Percentiles rank a stretch among this genome's conserved stretches.
These are phyloP conservation scores for Aphelinus atriplicis DNA, from an alignment of 1,140 invertebrate genomes.

Conservation along the genomic window DNA sequence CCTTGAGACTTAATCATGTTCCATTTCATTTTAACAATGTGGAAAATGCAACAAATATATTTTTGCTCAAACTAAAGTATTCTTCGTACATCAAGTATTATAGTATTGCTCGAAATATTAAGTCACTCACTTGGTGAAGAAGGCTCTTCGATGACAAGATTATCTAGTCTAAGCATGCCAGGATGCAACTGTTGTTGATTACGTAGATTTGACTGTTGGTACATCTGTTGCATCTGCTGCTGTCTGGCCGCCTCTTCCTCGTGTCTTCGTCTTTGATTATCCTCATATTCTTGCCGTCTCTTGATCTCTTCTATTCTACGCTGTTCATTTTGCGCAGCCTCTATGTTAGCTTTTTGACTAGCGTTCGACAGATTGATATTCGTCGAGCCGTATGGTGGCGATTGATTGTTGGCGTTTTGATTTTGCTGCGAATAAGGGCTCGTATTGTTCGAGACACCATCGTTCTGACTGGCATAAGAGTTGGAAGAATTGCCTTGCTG, in stretches of 20 bases:
- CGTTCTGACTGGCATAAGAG: slow-evolving; percentile 46
- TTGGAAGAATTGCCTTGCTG: slow-evolving; percentile 50
- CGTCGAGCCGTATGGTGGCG: slow-evolving; percentile 46
- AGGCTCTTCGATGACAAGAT: slow-evolving; percentile 67
- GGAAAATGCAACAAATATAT: no score
- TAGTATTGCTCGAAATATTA: neutral
- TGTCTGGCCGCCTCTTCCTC: slow-evolving; percentile 63
- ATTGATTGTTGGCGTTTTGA: slow-evolving; percentile 46
- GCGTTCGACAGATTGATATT: slow-evolving; percentile 47
- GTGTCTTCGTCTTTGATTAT: slow-evolving; percentile 61
- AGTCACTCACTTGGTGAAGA: slow-evolving; percentile 54
- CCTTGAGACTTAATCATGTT: no score
- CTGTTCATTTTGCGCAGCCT: slow-evolving; percentile 53
- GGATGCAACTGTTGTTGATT: slow-evolving; percentile 56
- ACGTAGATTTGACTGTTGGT: slow-evolving; percentile 51
- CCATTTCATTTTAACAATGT: no score
- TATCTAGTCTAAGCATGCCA: slow-evolving; percentile 66
- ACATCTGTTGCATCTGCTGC: slow-evolving; percentile 55
- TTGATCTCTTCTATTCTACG: slow-evolving; percentile 68
- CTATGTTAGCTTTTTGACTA: slow-evolving; percentile 49
- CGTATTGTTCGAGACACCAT: slow-evolving; percentile 29
- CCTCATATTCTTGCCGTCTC: slow-evolving; percentile 67
- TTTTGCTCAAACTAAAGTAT: neutral
- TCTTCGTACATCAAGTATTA: neutral
- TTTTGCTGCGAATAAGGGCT: slow-evolving; percentile 38